Evolutionary conservation across 1,140 invertebrate genomes (phyloP), one percentile per base, ranked within the genome.

Genomic region (Phymastichus coffea): DNA sequence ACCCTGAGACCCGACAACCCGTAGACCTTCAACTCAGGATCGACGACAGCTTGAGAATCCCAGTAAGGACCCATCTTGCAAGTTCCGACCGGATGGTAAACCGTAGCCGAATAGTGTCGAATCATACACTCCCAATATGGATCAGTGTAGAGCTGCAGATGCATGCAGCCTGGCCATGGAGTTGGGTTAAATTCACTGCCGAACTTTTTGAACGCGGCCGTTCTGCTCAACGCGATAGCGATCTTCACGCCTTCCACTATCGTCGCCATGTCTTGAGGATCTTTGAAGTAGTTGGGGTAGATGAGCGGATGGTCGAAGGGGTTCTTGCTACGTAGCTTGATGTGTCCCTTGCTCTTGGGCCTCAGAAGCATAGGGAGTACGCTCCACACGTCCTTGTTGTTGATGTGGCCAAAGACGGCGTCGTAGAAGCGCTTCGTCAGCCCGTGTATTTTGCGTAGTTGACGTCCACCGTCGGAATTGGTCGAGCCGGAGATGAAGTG

Each of bases 281-380:
- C 88, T 6, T 84, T 81, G 63, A 97, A 87, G 67, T 97, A 97
- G 71, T 95, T 95, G 0, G 96, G 93, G 71, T 95, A 91, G 48
- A 99, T 95, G 14, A 94, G 82, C 0, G 97, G 97, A 72, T 94
- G 90, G 63, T 95, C 89, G 60, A 88, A 89, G 0, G 96, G 96
- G 79, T 96, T 91, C 17, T 85, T 85, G 52, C 88, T 91, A 6
- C 90, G 80, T 4, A 97, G 71, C 60, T 87, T 88, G 14, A 97
- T 90, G 14, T 83, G 80, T 0, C 95, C 95, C 64, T 83, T 84
- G 63, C 91, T 94, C 61, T 84, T 86, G 0, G 93, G 91, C 38
- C 95, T 80, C 3, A 97, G 71, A 22, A 94, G 69, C 84, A 95
- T 92, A 0, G 93, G 93, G 26, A 93, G 86, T 0, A 94, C 86